Evolutionary conservation across 23 tunicate species (phyloP), one percentile per base, ranked within the genome.

Genomic region (Trididemnum clinides): DNA sequence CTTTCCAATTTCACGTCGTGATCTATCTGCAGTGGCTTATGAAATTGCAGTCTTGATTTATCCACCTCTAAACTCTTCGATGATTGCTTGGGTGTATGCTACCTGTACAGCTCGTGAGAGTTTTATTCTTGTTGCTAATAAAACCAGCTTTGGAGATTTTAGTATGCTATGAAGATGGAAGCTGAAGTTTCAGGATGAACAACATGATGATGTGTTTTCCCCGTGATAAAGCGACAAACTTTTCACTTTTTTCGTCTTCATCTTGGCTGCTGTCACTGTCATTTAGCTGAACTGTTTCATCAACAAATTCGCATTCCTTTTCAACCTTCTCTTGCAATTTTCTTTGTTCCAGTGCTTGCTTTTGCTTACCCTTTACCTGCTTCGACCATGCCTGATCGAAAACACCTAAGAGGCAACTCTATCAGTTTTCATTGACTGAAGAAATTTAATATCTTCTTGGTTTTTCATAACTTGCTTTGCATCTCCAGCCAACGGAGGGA

Each of bases 61-160:
- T 20, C n/a, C 69, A 62, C 23, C 69, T 19, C 69, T 23, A n/a
- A 20, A 62, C 69, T 62, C 69, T 62, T 62, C 69, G n/a, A 62
- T 23, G 25, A 62, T 62, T 12, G 69, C 27, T 62, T 62, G 69
- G 69, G 69, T 62, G 69, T 62, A 62, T 62, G 69, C 69, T 62
- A 23, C 69, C 25, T 62, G 69, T 62, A 12, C 26, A 62, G 69
- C 69, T 62, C 23, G 69, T 4, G 69, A 19, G 6, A 62, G 27
- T 62, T 62, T 62, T 22, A 62, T 62, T 62, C 27, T 62, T 62
- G 69, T 62, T 12, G 69, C 69, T n/a, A n/a, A n/a, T 49, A 15
- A 49, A 49, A 49, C 54, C 10, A 49, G 54, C 15, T 49, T 49
- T 49, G 54, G 54, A 49, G 54, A 49, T 49, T 49, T 49, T 15